A percentile compares a stretch with the other conserved stretches of the same genome.
phyloP scores from a whole-genome alignment of 2,797 vertebrate genomes.

The Hipposideros larvatus region DNA sequence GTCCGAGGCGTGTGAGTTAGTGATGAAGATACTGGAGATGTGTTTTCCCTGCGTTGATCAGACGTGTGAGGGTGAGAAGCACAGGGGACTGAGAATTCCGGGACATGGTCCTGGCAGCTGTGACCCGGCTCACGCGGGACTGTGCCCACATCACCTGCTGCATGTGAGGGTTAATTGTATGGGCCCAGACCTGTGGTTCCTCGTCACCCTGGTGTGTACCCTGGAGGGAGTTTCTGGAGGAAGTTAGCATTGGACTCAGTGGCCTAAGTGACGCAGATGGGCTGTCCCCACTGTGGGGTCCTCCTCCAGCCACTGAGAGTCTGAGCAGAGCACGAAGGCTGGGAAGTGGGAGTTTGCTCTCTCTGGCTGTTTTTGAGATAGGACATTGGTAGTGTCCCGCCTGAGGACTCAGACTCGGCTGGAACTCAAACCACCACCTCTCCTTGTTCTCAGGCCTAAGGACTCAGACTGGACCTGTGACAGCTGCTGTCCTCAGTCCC shows the following conservation, averaged over 20 bases:
- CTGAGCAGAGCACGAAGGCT: neutral
- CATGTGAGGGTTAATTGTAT: neutral
- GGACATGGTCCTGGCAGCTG: neutral
- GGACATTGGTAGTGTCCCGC: neutral
- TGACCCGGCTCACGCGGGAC: neutral
- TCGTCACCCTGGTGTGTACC: too few species aligned
- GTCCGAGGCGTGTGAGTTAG: neutral
- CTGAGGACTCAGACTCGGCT: neutral
- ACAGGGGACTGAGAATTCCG: rapidly evolving
- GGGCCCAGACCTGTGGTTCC: too few species aligned
- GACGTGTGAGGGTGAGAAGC: too few species aligned
- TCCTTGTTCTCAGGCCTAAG: neutral
- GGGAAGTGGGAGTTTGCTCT: neutral
- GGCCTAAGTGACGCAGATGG: neutral
- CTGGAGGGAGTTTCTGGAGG: neutral
- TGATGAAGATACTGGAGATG: neutral
- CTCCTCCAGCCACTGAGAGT: neutral
- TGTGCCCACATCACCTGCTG: neutral
- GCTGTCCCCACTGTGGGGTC: neutral
- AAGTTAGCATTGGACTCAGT: neutral
- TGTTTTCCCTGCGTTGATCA: neutral
- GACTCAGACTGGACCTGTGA: neutral
- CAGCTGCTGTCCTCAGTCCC: neutral
- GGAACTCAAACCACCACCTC: neutral
- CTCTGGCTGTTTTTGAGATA: neutral